These are phyloP conservation scores for Pagrus major DNA, from an alignment of 2,113 vertebrate genomes.

Conservation along the genomic window DNA sequence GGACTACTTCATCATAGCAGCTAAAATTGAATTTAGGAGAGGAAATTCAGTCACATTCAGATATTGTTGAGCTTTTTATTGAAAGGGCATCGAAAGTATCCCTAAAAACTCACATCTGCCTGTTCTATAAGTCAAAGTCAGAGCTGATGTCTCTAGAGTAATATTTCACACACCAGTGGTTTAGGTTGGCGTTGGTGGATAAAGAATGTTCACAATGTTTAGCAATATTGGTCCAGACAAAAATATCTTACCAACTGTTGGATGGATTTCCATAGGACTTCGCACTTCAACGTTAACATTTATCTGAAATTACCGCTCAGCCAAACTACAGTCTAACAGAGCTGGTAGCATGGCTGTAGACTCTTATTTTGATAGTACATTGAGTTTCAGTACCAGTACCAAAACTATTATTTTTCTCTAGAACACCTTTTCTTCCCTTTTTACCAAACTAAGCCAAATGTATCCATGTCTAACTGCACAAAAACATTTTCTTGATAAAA, in stretches of 20 bases:
- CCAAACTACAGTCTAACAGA: background rate
- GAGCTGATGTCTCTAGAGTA: constrained; percentile 16
- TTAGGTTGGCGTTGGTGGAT: background rate
- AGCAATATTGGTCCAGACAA: background rate
- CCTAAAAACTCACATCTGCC: constrained; percentile 4
- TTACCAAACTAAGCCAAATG: no score
- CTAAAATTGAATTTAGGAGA: no score
- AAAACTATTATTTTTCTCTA: background rate
- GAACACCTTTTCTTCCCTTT: no score
- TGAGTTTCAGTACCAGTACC: background rate
- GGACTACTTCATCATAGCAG: constrained; percentile 9
- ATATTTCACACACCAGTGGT: constrained; percentile 19
- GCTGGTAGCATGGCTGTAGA: background rate
- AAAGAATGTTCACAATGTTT: constrained; percentile 1
- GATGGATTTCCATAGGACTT: background rate
- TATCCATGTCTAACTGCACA: background rate
- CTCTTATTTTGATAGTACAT: background rate
- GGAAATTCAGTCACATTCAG: background rate
- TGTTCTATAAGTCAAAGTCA: constrained; percentile 31
- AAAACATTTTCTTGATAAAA: background rate
- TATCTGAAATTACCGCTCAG: background rate
- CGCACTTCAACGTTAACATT: background rate
- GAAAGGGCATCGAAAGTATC: constrained; percentile 19
- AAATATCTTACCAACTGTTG: background rate
- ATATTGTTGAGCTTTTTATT: constrained; percentile 11